These are phyloP conservation scores for Camponotus fellah DNA, from an alignment of 2,888 invertebrate species.

Conservation along the genomic window DNA sequence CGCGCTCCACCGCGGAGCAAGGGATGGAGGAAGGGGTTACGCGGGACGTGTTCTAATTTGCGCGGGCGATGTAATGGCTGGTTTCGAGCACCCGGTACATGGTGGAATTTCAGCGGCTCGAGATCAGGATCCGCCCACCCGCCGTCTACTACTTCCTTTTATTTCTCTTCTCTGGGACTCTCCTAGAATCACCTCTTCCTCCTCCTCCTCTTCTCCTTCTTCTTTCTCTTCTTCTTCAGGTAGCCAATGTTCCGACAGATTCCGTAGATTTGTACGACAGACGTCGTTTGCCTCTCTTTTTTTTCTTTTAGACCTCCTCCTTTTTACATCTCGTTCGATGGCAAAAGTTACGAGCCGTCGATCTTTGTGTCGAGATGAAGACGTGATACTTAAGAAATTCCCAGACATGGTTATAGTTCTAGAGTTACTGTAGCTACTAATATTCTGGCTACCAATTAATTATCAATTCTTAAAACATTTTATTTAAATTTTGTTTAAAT, in stretches of 20 bases:
- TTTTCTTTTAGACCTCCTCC: conserved; percentile 14
- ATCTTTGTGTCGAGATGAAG: conserved; percentile 49
- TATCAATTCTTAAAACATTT: not conserved
- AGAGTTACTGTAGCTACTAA: conserved; percentile 6
- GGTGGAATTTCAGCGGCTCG: conserved; percentile 75
- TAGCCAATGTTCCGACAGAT: conserved; percentile 72
- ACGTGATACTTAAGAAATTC: conserved; percentile 34
- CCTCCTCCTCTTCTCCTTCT: not conserved
- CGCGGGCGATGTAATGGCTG: conserved; percentile 53
- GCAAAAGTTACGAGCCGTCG: conserved; percentile 36
- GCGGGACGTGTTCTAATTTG: conserved; percentile 52
- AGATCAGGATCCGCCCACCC: conserved; percentile 74
- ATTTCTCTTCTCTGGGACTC: conserved; percentile 21
- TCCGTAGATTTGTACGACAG: conserved; percentile 74
- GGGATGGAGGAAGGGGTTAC: not conserved
- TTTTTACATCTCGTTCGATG: conserved; percentile 36
- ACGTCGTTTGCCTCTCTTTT: conserved; percentile 29
- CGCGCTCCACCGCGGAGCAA: not conserved
- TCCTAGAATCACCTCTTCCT: conserved; percentile 23
- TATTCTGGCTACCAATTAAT: conserved; percentile 18
- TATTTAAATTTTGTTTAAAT: not conserved
- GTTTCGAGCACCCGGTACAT: conserved; percentile 76
- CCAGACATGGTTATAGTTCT: conserved; percentile 26
- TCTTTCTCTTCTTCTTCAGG: conserved; percentile 63
- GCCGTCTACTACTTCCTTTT: conserved; percentile 61